Evolutionary conservation across 2,113 vertebrate species (phyloP).

Genomic region (Syngnathus typhle): DNA sequence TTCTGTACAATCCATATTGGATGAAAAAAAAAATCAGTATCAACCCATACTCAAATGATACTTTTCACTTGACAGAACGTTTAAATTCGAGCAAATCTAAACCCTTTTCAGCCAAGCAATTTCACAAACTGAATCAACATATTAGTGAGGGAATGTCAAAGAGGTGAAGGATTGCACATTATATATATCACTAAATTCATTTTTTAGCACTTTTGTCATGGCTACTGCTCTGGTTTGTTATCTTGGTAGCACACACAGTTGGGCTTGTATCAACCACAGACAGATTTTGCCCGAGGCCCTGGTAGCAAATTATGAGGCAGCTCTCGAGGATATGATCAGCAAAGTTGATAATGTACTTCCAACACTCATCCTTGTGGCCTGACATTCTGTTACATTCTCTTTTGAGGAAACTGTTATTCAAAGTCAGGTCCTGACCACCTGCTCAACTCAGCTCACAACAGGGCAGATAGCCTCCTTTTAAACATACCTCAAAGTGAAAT

Average conservation of each 20-base stretch:
- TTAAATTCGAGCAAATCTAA: constrained; percentile 22
- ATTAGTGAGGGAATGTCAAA: constrained; percentile 40
- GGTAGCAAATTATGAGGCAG: constrained; percentile 68
- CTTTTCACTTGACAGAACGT: constrained; percentile 4
- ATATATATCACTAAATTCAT: constrained; percentile 59
- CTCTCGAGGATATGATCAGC: constrained; percentile 70
- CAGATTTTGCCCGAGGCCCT: constrained; percentile 80
- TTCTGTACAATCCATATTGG: background rate
- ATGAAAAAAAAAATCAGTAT: background rate
- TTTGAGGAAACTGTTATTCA: constrained; percentile 31
- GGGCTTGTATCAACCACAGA: constrained; percentile 78
- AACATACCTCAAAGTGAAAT: constrained; percentile 49
- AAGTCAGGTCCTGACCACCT: constrained; percentile 35
- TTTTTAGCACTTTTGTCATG: constrained; percentile 49
- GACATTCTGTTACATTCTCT: constrained; percentile 39
- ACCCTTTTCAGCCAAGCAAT: constrained; percentile 31
- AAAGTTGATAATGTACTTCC: constrained; percentile 73
- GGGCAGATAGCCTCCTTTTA: constrained; percentile 46
- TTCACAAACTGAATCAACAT: constrained; percentile 47
- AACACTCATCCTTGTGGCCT: constrained; percentile 69
- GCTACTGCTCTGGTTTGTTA: constrained; percentile 71
- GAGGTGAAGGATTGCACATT: constrained; percentile 29
- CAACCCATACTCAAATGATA: background rate
- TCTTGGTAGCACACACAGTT: constrained; percentile 81
- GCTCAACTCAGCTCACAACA: constrained; percentile 51